Evolutionary conservation across 1,140 invertebrate genomes (phyloP).

Genomic region (Polypedilum vanderplanki): DNA sequence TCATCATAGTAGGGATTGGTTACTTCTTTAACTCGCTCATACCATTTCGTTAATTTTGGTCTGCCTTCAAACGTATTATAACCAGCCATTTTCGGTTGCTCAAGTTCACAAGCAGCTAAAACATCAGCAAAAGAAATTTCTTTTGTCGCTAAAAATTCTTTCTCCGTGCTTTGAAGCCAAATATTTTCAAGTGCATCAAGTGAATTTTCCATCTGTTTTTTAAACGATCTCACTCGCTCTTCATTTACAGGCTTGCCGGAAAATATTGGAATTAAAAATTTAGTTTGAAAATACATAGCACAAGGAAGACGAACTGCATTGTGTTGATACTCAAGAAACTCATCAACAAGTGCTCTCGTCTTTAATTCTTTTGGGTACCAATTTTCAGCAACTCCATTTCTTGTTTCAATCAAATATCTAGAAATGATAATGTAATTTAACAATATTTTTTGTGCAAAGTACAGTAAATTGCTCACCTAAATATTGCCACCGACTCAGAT

Average conservation of each 20-base stretch:
- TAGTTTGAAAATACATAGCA: conserved; percentile 57
- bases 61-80: conserved; percentile 24
- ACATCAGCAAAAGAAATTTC: conserved; percentile 68
- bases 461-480: conserved; percentile 42
- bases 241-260: conserved; percentile 39
- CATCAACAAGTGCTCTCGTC: conserved; percentile 60
- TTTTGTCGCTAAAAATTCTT: conserved; percentile 59
- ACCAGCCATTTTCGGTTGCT: conserved; percentile 54
- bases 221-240: conserved; percentile 34
- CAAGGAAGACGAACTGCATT: conserved; percentile 56
- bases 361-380: conserved; percentile 62
- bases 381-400: conserved; percentile 46
- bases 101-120: conserved; percentile 71
- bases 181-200: conserved; percentile 51
- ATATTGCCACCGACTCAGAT: conserved; percentile 63
- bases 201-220: conserved; percentile 47
- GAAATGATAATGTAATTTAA: no score
- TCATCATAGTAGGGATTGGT: conserved; percentile 30
- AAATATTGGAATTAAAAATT: conserved; percentile 46
- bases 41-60: conserved; percentile 9
- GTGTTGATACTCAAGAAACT: conserved; percentile 80
- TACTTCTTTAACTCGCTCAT: neutral
- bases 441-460: no score
- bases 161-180: conserved; percentile 49
- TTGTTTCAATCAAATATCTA: no score